A percentile compares a stretch with the other conserved stretches of the same genome.
These are phyloP conservation scores for Turnix velox DNA, from an alignment of 2,113 vertebrate genomes.

Conservation along the genomic window DNA sequence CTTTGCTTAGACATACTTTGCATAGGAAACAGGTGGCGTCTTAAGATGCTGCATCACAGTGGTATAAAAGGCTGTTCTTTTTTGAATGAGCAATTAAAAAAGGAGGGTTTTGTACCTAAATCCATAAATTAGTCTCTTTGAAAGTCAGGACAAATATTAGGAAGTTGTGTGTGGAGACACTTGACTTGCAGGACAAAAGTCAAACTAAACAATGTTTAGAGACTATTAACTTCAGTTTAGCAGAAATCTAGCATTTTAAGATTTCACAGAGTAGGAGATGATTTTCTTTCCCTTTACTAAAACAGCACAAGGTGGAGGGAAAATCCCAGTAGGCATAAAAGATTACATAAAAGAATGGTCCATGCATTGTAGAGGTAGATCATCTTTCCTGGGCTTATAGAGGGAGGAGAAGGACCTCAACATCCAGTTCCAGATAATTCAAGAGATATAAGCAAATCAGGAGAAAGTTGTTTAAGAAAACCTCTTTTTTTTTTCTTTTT, in stretches of 20 bases:
- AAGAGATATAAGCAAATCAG: background rate
- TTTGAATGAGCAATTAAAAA: background rate
- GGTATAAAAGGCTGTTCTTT: background rate
- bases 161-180: background rate
- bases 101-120: rapidly evolving
- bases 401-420: background rate
- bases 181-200: rapidly evolving
- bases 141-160: background rate
- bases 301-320: background rate
- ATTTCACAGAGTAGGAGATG: background rate
- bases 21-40: too few relatives aligned
- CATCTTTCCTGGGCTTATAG: rapidly evolving
- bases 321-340: background rate
- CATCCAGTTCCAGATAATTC: rapidly evolving
- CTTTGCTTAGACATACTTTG: background rate
- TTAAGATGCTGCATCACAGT: rapidly evolving
- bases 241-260: background rate
- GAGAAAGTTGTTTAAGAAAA: background rate
- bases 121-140: background rate
- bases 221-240: background rate
- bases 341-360: too few relatives aligned
- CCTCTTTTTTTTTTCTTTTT: background rate
- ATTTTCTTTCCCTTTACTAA: background rate
- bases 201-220: background rate
- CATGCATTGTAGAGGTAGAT: too few relatives aligned